These are phyloP conservation scores for Diadromus collaris DNA, from an alignment of 2,888 invertebrate species.

Conservation along the genomic window DNA sequence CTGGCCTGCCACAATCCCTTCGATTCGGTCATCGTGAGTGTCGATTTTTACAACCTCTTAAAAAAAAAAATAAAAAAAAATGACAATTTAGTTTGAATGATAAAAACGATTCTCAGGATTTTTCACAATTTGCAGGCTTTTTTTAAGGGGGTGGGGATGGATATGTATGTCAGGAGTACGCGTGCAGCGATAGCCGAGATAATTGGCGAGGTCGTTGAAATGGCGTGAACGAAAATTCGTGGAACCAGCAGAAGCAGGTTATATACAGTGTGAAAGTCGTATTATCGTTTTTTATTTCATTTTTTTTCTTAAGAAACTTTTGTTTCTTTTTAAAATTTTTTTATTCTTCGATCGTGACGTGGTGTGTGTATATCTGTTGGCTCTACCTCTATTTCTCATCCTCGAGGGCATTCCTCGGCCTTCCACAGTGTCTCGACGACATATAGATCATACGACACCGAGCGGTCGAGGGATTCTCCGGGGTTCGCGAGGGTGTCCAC, in stretches of 20 bases:
- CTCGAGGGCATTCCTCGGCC: slow-evolving; percentile 53
- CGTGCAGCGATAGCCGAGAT: background rate
- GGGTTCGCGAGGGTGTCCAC: slow-evolving; percentile 4
- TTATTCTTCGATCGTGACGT: background rate
- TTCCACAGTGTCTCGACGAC: slow-evolving; percentile 55
- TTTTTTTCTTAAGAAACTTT: slow-evolving; percentile 23
- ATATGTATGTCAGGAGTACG: background rate
- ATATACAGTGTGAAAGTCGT: background rate
- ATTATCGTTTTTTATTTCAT: background rate
- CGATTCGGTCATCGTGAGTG: slow-evolving; percentile 80
- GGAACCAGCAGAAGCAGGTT: background rate
- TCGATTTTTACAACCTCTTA: slow-evolving; percentile 20
- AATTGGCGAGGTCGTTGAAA: background rate
- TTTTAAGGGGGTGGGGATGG: too few relatives aligned
- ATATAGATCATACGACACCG: slow-evolving; percentile 8
- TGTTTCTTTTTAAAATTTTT: background rate
- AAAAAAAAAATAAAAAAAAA: too few relatives aligned
- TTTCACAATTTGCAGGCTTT: background rate
- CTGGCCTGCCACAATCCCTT: slow-evolving; percentile 80
- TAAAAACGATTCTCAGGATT: background rate
- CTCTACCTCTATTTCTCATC: slow-evolving; percentile 42
- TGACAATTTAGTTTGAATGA: slow-evolving; percentile 1
- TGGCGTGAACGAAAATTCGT: slow-evolving; percentile 2
- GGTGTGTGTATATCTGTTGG: background rate
- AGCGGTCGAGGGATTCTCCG: slow-evolving; percentile 11